Conservation (phyloP, 2,797 vertebrate species). For the Lacerta agilis region DNA sequence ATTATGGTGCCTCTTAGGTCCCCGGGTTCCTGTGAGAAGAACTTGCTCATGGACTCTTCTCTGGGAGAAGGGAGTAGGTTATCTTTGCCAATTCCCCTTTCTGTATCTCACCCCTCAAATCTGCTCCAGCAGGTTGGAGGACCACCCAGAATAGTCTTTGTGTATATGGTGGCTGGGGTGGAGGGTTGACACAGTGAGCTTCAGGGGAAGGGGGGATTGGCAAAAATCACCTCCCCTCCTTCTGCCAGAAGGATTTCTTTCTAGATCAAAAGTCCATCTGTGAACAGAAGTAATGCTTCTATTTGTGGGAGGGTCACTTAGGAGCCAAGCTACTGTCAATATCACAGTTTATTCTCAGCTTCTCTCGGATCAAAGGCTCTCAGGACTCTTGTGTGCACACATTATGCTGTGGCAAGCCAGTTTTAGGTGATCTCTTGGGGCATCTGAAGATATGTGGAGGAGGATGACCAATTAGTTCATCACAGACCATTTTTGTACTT, state of each 20-base stretch:
- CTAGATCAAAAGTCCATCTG: background rate
- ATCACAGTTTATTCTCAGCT: slow-evolving; percentile 20
- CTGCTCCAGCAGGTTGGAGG: background rate
- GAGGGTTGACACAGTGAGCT: background rate
- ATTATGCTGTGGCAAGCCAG: background rate
- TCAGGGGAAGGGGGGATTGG: background rate
- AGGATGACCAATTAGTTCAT: background rate
- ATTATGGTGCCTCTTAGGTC: background rate
- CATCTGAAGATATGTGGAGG: background rate
- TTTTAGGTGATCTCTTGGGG: background rate
- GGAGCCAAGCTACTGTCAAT: slow-evolving; percentile 8
- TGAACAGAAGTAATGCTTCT: background rate
- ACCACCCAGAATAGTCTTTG: background rate
- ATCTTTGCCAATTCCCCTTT: background rate
- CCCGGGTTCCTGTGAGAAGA: background rate
- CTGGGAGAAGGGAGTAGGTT: background rate
- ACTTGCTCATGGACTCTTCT: background rate
- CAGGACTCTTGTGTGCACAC: background rate
- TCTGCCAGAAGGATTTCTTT: too few species aligned
- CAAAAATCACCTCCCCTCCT: background rate
- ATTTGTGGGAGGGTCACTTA: background rate
- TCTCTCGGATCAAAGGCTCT: background rate
- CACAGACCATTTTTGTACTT: too few species aligned
- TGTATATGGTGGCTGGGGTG: too few species aligned
- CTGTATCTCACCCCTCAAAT: background rate